phyloP scores from a whole-genome alignment of 2,888 invertebrate species.

The Philhelius pedissequus region DNA sequence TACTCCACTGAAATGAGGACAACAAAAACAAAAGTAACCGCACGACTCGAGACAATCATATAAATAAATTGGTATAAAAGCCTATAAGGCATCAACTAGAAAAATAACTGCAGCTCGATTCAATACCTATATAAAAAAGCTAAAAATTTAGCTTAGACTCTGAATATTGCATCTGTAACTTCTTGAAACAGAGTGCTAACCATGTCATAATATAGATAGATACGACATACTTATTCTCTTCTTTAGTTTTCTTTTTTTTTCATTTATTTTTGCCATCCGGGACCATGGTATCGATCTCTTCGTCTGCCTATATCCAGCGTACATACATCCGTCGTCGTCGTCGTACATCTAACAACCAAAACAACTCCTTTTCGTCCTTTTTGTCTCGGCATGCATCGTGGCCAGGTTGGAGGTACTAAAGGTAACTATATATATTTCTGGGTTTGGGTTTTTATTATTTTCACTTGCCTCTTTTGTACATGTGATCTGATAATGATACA shows the following conservation, averaged over 20 bases:
- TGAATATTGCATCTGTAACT: slow-evolving; percentile 63
- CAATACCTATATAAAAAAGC: background rate
- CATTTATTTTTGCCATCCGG: slow-evolving; percentile 28
- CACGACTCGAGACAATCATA: slow-evolving; percentile 46
- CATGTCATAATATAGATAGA: slow-evolving; percentile 69
- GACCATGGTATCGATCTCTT: slow-evolving; percentile 64
- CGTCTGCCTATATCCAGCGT: slow-evolving; percentile 43
- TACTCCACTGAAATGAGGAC: slow-evolving; percentile 36
- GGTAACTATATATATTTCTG: slow-evolving; percentile 43
- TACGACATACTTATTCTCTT: slow-evolving; percentile 55
- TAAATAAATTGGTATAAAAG: slow-evolving; percentile 60
- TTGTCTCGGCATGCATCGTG: slow-evolving; percentile 25
- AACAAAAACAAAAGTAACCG: slow-evolving; percentile 5
- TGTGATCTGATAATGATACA: slow-evolving; percentile 69
- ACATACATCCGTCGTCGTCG: slow-evolving; percentile 41
- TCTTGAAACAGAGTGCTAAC: slow-evolving; percentile 57
- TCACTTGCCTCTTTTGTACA: slow-evolving; percentile 69
- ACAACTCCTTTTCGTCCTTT: slow-evolving; percentile 61
- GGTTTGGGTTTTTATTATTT: slow-evolving; percentile 63
- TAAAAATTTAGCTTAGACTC: slow-evolving; percentile 22
- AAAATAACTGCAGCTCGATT: slow-evolving; percentile 18
- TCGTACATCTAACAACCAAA: slow-evolving; percentile 50
- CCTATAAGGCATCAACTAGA: slow-evolving; percentile 40
- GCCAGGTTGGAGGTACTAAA: background rate
- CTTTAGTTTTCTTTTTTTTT: background rate